Conservation (phyloP, 2,888 invertebrate species). For the Ligdia adustata region DNA sequence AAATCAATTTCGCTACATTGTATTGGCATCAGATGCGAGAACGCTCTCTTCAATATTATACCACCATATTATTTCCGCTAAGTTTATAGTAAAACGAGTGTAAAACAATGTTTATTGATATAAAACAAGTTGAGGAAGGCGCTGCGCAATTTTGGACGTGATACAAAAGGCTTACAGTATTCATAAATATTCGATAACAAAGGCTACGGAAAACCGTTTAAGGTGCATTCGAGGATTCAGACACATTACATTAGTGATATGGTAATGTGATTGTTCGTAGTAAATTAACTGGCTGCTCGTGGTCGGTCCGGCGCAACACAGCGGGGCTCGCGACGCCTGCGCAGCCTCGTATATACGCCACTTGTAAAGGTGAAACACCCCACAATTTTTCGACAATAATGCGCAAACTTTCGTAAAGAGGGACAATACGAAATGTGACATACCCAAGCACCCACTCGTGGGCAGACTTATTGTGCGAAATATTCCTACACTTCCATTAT, state of each 20-base stretch:
- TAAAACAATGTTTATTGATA: conserved; percentile 71
- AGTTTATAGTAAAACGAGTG: conserved; percentile 60
- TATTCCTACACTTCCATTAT: conserved; percentile 39
- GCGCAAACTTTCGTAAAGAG: conserved; percentile 48
- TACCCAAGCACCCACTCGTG: conserved; percentile 39
- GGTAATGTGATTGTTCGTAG: conserved; percentile 82
- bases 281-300: conserved; percentile 72
- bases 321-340: conserved; percentile 71
- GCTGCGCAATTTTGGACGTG: conserved; percentile 61
- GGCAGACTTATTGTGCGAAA: conserved; percentile 32
- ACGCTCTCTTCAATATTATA: conserved; percentile 48
- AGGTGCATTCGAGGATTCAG: conserved; percentile 73
- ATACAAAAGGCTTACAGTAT: conserved; percentile 69
- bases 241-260: conserved; percentile 80
- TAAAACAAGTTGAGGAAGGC: conserved; percentile 52
- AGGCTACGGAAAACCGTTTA: conserved; percentile 79
- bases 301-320: conserved; percentile 64
- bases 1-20: conserved; percentile 31
- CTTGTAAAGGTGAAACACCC: conserved; percentile 67
- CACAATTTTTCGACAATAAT: conserved; percentile 66
- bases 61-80: conserved; percentile 47
- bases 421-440: conserved; percentile 44
- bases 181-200: conserved; percentile 79
- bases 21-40: conserved; percentile 39
- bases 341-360: conserved; percentile 52